Evolutionary conservation across 1,140 invertebrate species (phyloP), one percentile per base, ranked within the genome.

Genomic region (Mamestra configurata): DNA sequence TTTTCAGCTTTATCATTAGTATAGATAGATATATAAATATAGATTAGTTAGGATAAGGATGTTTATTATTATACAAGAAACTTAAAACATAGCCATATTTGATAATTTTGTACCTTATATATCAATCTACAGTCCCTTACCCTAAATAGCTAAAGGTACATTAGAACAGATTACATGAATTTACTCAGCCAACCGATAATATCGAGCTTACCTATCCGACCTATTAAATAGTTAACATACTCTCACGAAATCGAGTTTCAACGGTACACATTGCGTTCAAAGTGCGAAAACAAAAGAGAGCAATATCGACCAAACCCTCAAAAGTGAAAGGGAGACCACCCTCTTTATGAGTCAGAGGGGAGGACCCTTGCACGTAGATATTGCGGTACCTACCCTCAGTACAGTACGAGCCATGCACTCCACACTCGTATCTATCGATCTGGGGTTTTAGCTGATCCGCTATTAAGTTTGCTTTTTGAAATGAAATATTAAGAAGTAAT

Each of bases 331-430:
- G 90, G 89, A 82, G 82, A 76, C 89, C 91, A 91, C 91, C 91
- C 92, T 93, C 90, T 93, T 92, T 93, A 93, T 93, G 92, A 93
- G 80, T 92, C 92, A 93, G 92, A 92, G 92, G 92, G 91, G 91
- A 91, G 91, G 87, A 92, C 92, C 92, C 92, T 91, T 90, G 87
- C 87, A 89, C 88, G 86, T 89, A 87, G 86, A 83, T 88, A 90
- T 87, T 86, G 86, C 86, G 83, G 89, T 90, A 57, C 80, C 57
- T 75, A 84, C 90, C 90, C 89, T 91, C 80, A 82, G 84, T 87
- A 84, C 84, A 76, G 79, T 78, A 86, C 87, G 86, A 85, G 71
- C 55, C 86, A 85, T 91, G 90, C 90, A 90, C 84, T 88, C 85
- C 80, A 53, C 75, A 70, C 70, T 76, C 80, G 79, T 81, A 78